Conservation (phyloP, 2,888 invertebrate species). For the Xanthostigma xanthostigma region DNA sequence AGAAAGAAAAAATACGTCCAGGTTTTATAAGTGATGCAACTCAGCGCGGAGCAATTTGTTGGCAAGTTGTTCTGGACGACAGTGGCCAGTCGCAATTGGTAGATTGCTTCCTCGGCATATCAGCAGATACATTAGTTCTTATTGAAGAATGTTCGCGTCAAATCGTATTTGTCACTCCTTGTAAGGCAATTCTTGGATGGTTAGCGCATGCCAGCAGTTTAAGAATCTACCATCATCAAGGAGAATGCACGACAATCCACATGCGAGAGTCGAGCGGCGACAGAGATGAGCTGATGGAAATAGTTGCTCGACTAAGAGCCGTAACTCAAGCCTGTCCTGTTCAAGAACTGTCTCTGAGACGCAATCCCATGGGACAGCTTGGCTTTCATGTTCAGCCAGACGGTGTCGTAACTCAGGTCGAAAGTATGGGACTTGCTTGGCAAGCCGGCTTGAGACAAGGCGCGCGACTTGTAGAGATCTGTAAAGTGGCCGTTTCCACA, state of each 20-base stretch:
- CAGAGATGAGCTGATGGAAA: constrained; percentile 53
- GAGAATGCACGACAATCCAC: constrained; percentile 76
- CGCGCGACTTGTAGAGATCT: constrained; percentile 80
- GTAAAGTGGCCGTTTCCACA: constrained; percentile 78
- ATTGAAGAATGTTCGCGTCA: constrained; percentile 71
- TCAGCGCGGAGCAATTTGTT: constrained; percentile 65
- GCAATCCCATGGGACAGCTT: constrained; percentile 71
- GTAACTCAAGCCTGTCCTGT: constrained; percentile 67
- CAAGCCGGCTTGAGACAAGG: constrained; percentile 81
- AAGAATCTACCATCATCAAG: constrained; percentile 81
- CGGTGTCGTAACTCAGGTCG: constrained; percentile 89
- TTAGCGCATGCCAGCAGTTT: constrained; percentile 43
- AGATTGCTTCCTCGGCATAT: constrained; percentile 74
- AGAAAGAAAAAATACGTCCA: constrained; percentile 62
- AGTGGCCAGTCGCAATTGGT: constrained; percentile 48
- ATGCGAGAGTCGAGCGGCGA: constrained; percentile 55
- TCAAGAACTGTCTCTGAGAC: constrained; percentile 63
- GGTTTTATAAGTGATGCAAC: constrained; percentile 56
- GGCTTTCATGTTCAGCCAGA: constrained; percentile 87
- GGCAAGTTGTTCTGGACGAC: constrained; percentile 62
- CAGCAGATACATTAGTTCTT: constrained; percentile 73
- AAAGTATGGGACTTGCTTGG: constrained; percentile 52
- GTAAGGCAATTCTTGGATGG: constrained; percentile 59
- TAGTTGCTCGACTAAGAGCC: constrained; percentile 62
- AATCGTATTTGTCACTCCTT: constrained; percentile 75